A percentile compares a stretch with the other conserved stretches of the same genome.
Conservation (phyloP, 2,888 invertebrate species). For the Odontocolon sp. region DNA sequence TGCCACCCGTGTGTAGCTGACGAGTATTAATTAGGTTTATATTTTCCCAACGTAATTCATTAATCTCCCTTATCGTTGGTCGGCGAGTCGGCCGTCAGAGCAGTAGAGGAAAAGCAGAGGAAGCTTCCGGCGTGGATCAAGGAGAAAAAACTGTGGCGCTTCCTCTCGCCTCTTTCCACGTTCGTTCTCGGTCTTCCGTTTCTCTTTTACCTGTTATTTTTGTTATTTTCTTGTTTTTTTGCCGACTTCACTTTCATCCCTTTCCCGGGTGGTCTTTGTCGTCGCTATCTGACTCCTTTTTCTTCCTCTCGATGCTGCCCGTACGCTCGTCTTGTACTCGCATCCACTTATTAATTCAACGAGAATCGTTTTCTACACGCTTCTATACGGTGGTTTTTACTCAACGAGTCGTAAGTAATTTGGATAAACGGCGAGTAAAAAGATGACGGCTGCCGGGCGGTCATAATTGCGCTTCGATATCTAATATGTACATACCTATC, state of each 20-base stretch:
- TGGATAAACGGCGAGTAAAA: too few species aligned
- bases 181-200: neutral
- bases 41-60: conserved; percentile 54
- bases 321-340: conserved; percentile 6
- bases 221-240: neutral
- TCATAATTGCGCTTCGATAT: too few species aligned
- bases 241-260: neutral
- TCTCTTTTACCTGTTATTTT: neutral
- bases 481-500: too few species aligned
- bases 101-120: neutral
- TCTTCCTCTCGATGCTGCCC: neutral
- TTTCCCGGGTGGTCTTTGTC: neutral
- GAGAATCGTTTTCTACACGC: too few species aligned
- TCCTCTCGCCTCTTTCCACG: conserved; percentile 4
- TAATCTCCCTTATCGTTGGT: conserved; percentile 54
- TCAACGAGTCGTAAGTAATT: too few species aligned
- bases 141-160: conserved; percentile 11
- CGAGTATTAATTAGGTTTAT: conserved; percentile 61
- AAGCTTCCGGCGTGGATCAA: conserved; percentile 6
- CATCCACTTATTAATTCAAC: conserved; percentile 9
- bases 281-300: neutral
- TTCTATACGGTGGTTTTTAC: too few species aligned
- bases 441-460: too few species aligned
- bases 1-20: conserved; percentile 37
- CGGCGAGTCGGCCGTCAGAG: neutral